Evolutionary conservation across 2,113 vertebrate genomes (phyloP), one percentile per base, ranked within the genome.

Genomic region (Tautogolabrus adspersus): DNA sequence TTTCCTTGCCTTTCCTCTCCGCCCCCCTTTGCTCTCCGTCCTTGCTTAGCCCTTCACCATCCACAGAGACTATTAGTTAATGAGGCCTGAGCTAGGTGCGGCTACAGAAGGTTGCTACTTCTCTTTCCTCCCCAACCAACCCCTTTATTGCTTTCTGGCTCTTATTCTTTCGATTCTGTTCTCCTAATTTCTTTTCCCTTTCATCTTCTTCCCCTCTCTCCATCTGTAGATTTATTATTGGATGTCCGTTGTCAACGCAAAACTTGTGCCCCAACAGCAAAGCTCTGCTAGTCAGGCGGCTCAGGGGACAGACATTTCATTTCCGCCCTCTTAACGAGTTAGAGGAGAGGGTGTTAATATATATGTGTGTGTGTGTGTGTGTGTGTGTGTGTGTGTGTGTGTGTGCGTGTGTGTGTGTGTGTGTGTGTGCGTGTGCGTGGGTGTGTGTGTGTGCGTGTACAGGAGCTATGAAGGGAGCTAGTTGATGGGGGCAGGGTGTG

Each of bases 301-400:
- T 86, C 86, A 15, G 61, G 88, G 90, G 86, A 90, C 72, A 84
- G 95, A 96, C 94, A 92, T 96, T 96, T 97, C 95, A 97, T 97
- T 97, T 97, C 96, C 96, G 94, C 94, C 70, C 71, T 96, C 93
- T 95, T 96, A 96, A 97, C 95, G 95, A 97, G 96, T 95, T 79
- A 76, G 63, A 77, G 79, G 68, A 78, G 67, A 68, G 71, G 77
- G 81, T 87, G 66, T 72, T 69, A 79, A 75, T 80, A 37, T 61
- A 62, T 66, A 38, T 34, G 57, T 73, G 44, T 52, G 42, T 49
- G 54, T 65, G 56, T 26, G 62, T 51, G 55, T 52, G 72, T 55
- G 37, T 70, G 55, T 37, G 70, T 13, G 44, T 59, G 30, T 34
- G 30, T 30, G 49, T 15, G 57, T 26, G 26, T 26, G 26, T 26